A percentile compares a stretch with the other conserved stretches of the same genome.
phyloP scores from a whole-genome alignment of 2,888 invertebrate species.

The Podabrus alpinus region DNA sequence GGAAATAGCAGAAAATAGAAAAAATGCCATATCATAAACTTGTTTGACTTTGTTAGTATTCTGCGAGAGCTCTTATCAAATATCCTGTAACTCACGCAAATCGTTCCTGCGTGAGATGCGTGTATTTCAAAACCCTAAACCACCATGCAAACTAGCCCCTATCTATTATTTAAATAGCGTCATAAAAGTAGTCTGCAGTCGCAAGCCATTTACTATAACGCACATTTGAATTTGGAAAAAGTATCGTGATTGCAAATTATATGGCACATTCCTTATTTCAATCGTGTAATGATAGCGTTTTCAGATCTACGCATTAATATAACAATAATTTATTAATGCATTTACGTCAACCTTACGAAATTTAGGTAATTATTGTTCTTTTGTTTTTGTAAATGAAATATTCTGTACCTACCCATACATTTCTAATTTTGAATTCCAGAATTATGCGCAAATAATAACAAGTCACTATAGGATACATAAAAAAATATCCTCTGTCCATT shows the following conservation, averaged over 20 bases:
- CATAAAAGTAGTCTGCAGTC: slow-evolving; percentile 27
- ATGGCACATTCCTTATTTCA: slow-evolving; percentile 21
- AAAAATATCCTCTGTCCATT: neutral
- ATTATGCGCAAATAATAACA: neutral
- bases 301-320: slow-evolving; percentile 28
- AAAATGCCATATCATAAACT: neutral
- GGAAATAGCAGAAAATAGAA: neutral
- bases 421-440: neutral
- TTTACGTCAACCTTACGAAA: slow-evolving; percentile 23
- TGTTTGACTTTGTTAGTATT: slow-evolving; percentile 32
- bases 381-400: neutral
- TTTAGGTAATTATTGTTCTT: slow-evolving; percentile 14
- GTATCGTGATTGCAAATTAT: slow-evolving; percentile 24
- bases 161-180: slow-evolving; percentile 36
- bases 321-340: slow-evolving; percentile 27
- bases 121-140: slow-evolving; percentile 31
- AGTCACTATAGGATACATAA: neutral
- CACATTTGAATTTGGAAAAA: neutral
- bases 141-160: slow-evolving; percentile 38
- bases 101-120: slow-evolving; percentile 38
- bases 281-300: slow-evolving; percentile 31
- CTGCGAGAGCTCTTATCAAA: slow-evolving; percentile 36
- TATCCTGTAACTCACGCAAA: slow-evolving; percentile 37
- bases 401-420: neutral
- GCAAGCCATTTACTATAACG: neutral